phyloP scores from a whole-genome alignment of 1,140 invertebrate genomes.

The Augochlora pura region DNA sequence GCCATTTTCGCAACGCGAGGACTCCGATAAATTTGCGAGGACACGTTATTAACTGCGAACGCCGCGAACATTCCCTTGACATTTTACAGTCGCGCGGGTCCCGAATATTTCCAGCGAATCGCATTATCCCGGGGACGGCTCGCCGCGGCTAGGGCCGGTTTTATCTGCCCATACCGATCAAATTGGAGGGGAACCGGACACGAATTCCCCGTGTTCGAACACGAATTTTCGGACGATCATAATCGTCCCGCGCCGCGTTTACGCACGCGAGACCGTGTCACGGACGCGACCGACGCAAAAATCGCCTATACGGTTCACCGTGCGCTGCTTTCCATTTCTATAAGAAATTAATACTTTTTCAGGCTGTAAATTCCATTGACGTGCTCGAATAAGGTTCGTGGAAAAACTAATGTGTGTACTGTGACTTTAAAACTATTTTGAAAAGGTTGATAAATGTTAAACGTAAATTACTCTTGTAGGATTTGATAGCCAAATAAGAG shows the following conservation, averaged over 20 bases:
- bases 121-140: constrained; percentile 13
- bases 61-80: constrained; percentile 2
- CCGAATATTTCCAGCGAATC: constrained; percentile 39
- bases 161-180: constrained; percentile 52
- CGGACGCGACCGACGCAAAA: neutral
- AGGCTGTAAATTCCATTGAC: too few species aligned
- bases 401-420: too few species aligned
- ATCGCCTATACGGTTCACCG: too few species aligned
- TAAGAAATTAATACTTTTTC: too few species aligned
- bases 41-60: constrained; percentile 35
- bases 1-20: neutral
- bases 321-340: too few species aligned
- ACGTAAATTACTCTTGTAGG: too few species aligned
- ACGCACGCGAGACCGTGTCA: constrained; percentile 43
- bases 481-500: too few species aligned
- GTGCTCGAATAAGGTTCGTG: too few species aligned
- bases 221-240: constrained; percentile 51
- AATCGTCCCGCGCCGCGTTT: constrained; percentile 42
- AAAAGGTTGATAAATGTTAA: too few species aligned
- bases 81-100: constrained; percentile 32
- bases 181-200: constrained; percentile 41
- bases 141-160: neutral
- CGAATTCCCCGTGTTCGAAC: constrained; percentile 48
- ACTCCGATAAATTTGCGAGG: constrained; percentile 1
- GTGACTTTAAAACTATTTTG: too few species aligned